phyloP scores from a whole-genome alignment of 2,888 invertebrate genomes.

The Mythimna lalbum region DNA sequence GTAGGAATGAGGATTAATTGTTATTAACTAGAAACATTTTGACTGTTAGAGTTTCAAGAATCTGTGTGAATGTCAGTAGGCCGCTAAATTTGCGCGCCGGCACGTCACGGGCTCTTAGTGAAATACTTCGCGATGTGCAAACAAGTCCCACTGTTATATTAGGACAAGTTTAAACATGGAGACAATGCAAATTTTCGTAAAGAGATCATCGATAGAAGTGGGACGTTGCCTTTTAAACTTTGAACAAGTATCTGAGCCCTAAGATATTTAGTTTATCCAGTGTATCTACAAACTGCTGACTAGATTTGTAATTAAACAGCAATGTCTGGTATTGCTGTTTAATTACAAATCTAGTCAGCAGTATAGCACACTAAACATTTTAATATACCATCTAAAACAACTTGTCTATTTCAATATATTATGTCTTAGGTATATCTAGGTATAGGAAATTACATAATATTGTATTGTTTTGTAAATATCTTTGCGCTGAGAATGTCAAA shows the following conservation, averaged over 20 bases:
- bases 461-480: slow-evolving; percentile 39
- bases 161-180: slow-evolving; percentile 64
- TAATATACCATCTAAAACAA: not conserved
- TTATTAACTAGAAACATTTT: slow-evolving; percentile 76
- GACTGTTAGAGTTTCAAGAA: slow-evolving; percentile 62
- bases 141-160: slow-evolving; percentile 73
- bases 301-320: not conserved
- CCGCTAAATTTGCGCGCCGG: slow-evolving; percentile 78
- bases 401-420: not conserved
- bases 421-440: not conserved
- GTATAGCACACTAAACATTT: not conserved
- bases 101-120: slow-evolving; percentile 79
- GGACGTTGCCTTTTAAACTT: not conserved
- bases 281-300: too few relatives aligned
- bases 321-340: too few relatives aligned
- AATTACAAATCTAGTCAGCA: too few relatives aligned
- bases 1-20: slow-evolving; percentile 71
- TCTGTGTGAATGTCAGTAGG: slow-evolving; percentile 72
- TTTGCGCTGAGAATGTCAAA: slow-evolving; percentile 55
- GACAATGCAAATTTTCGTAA: slow-evolving; percentile 46
- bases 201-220: slow-evolving; percentile 37
- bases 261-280: not conserved
- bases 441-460: slow-evolving; percentile 24
- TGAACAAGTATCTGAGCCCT: not conserved
- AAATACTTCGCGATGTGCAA: slow-evolving; percentile 69